Conservation (phyloP, 2,797 vertebrate genomes). For the Borostomias antarcticus region DNA sequence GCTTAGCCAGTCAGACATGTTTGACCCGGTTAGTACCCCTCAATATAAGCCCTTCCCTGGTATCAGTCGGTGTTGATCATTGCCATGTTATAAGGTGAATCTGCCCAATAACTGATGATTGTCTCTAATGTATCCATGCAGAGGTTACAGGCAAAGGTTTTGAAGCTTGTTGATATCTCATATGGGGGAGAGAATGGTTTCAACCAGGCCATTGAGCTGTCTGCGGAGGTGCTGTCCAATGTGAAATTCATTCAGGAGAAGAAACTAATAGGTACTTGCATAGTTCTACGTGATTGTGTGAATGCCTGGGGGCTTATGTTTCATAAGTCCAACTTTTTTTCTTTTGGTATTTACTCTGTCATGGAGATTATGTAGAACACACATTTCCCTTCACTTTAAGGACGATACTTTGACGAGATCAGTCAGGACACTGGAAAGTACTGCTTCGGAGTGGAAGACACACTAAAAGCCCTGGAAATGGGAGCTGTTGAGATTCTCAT, state of each 20-base stretch:
- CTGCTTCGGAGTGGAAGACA: conserved; percentile 89
- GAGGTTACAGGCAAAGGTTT: conserved; percentile 88
- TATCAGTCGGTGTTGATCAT: too few species aligned
- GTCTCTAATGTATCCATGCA: conserved; percentile 17
- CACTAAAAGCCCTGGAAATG: conserved; percentile 89
- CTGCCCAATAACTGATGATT: background rate
- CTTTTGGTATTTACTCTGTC: background rate
- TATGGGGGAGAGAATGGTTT: conserved; percentile 87
- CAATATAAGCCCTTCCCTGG: background rate
- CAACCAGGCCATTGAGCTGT: conserved; percentile 91
- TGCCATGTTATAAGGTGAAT: background rate
- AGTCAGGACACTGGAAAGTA: conserved; percentile 90
- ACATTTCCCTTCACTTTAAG: conserved; percentile 52
- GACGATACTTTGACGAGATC: conserved; percentile 89
- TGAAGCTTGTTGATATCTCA: conserved; percentile 63
- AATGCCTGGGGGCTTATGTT: background rate
- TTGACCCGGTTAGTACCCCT: conserved; percentile 83
- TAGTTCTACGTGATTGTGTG: too few species aligned
- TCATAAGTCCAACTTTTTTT: background rate
- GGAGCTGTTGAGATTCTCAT: conserved; percentile 90
- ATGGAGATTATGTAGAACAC: background rate
- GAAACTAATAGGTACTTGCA: conserved; percentile 62
- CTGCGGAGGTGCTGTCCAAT: conserved; percentile 89
- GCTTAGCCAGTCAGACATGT: conserved; percentile 91
- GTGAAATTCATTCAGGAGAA: conserved; percentile 93